Base-by-base conservation (phyloP, 1,140 invertebrate species). In the Hydropsyche tenuis region DNA sequence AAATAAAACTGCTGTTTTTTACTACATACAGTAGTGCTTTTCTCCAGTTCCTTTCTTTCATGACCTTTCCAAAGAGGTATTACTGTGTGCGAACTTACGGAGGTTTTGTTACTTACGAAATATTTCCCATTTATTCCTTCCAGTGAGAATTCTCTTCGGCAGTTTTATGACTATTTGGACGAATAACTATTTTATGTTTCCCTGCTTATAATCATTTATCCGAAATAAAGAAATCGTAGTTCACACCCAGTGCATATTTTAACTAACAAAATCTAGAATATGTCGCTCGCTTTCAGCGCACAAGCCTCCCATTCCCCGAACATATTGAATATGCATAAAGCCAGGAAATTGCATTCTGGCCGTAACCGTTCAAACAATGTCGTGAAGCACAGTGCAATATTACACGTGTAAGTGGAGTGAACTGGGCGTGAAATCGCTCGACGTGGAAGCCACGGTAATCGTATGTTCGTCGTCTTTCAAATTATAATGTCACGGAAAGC, bases 301-400 rank as follows among this genome's bases (percentile, higher is more conserved):
- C 3, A 37, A 9, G 30, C 30, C 30, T 37, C 30, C 9, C 3
- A 53, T 20, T 18, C 9, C 18, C 20, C n/a, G n/a, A 18, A 20
- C 48, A 9, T 9, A 20, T 53, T 53, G 48, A 53, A 53, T 53
- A 53, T 53, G 48, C 48, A 53, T 46, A 7, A 20, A 18, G 48
- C 16, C 6, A 1, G 48, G 48, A 53, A 18, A 53, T 53, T 53
- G 48, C 48, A 53, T 53, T 53, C n/a, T 18, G n/a, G 7, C 7
- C 16, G n/a, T n/a, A n/a, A 20, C 20, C 48, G 48, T 53, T 53
- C 48, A 5, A 53, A 18, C 16, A 18, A 14, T 11, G 7, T 20
- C 48, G 16, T 5, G 1, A 37, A 37, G 9, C 30, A 37, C 30
- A 37, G 9, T 37, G 30, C 30, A 37, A 37, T 37, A 37, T 37